phyloP scores from a whole-genome alignment of 2,113 vertebrate species.

The Colossoma macropomum region DNA sequence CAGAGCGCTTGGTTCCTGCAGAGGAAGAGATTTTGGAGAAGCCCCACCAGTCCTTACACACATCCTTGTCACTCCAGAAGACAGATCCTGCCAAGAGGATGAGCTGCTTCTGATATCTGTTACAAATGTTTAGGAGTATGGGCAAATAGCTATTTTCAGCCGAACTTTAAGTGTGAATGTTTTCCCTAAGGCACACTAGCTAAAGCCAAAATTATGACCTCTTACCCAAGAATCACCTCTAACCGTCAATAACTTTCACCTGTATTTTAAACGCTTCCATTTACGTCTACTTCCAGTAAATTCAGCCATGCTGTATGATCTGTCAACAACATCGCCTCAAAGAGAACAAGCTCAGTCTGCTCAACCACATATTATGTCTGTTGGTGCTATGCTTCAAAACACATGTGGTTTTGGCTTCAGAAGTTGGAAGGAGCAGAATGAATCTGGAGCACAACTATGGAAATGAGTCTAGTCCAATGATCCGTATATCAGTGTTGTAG shows the following conservation, averaged over 20 bases:
- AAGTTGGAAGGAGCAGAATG: too few species aligned
- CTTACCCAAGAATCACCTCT: not conserved
- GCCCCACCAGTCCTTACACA: not conserved
- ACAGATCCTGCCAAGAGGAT: not conserved
- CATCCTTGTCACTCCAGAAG: constrained; percentile 3
- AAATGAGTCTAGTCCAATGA: too few species aligned
- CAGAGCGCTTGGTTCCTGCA: not conserved
- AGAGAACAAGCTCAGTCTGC: not conserved
- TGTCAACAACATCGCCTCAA: not conserved
- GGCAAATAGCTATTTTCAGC: constrained; percentile 8
- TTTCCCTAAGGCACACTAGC: not conserved
- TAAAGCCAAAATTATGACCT: not conserved
- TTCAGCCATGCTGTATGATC: not conserved
- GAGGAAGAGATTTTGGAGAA: not conserved
- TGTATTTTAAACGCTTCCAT: not conserved
- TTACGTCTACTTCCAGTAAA: not conserved
- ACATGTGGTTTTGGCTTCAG: too few species aligned
- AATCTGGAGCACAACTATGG: too few species aligned
- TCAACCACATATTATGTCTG: too few species aligned
- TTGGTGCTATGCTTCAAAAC: too few species aligned
- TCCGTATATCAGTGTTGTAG: too few species aligned
- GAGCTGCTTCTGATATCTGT: constrained; percentile 13
- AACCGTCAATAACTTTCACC: not conserved
- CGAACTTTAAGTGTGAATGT: constrained; percentile 19
- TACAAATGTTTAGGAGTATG: constrained; percentile 23